Percentiles rank a stretch among this genome's conserved stretches.
phyloP scores from a whole-genome alignment of 2,113 vertebrate species.

The Puma concolor region DNA sequence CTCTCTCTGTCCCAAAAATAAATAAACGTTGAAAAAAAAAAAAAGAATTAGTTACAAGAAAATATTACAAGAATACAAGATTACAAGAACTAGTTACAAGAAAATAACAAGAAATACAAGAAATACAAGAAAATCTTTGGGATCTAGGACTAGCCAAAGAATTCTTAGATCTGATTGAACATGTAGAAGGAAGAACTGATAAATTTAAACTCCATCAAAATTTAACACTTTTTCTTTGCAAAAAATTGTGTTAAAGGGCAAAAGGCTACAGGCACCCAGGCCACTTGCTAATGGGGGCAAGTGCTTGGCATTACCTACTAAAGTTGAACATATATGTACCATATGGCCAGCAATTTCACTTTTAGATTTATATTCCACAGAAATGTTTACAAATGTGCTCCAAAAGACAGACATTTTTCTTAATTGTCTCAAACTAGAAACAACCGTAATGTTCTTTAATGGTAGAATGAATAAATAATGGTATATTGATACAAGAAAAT shows the following conservation, averaged over 20 bases:
- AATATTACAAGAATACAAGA: too few relatives aligned
- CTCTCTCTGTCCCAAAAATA: too few relatives aligned
- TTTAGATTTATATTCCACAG: background rate
- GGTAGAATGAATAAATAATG: background rate
- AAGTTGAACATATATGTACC: background rate
- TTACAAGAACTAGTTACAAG: too few relatives aligned
- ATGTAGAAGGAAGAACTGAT: background rate
- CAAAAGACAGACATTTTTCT: constrained; percentile 35
- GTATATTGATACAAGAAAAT: background rate
- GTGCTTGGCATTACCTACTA: background rate
- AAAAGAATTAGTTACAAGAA: too few relatives aligned
- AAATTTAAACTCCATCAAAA: background rate
- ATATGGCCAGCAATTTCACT: background rate
- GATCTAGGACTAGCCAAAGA: background rate
- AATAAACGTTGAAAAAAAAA: too few relatives aligned
- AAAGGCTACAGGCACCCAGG: background rate
- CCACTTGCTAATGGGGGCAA: background rate
- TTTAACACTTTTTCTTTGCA: background rate
- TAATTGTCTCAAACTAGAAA: constrained; percentile 20
- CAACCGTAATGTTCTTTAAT: background rate
- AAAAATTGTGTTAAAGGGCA: background rate
- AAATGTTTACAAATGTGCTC: constrained; percentile 25
- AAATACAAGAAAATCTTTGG: background rate
- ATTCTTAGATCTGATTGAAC: background rate
- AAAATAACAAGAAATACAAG: too few relatives aligned